Base-by-base conservation (phyloP, 1,140 invertebrate genomes). In the Physella acuta region DNA sequence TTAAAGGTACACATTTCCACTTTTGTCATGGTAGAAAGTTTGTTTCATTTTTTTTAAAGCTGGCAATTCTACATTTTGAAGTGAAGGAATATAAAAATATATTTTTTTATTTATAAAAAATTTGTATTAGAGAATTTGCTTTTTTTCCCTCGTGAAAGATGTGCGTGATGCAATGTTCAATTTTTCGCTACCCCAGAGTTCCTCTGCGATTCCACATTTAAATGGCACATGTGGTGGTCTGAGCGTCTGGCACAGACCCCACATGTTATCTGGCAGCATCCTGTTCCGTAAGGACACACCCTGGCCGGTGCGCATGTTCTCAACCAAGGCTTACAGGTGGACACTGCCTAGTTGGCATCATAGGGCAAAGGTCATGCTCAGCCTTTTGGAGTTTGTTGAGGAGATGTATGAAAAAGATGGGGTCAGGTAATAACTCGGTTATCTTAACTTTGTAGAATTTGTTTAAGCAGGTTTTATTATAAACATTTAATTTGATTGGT, bases 321-420 rank as follows among this genome's bases (percentile, higher is more conserved):
- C 55, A 4, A 44, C 24, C 37, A 59, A 58, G 4, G 16, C 39
- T 8, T 68, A 68, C 39, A n/a, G 66, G 5, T 60, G 55, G 55
- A 68, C 56, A 20, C 37, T 68, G 56, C 66, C 66, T 0, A 5
- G 11, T 39, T 68, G 66, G 66, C 33, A 2, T 20, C 0, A n/a
- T 3, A 68, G 66, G 37, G 66, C 66, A 33, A 68, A 49, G 36
- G 56, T 60, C 56, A 51, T 68, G 66, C 36, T 68, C 24, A 60
- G 66, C 37, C 39, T 68, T 37, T 31, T 68, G 26, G 66, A 68
- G 37, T 28, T 68, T 5, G 66, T 30, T 11, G 53, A 58, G 20
- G 56, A 68, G 14, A 24, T 68, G 55, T 59, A 59, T 31, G 66
- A 68, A 20, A 58, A 33, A 37, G 28, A 49, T 49, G 66, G 56